A percentile compares a stretch with the other conserved stretches of the same genome.
phyloP scores from a whole-genome alignment of 2,888 invertebrate species.

The Nysson spinosus region DNA sequence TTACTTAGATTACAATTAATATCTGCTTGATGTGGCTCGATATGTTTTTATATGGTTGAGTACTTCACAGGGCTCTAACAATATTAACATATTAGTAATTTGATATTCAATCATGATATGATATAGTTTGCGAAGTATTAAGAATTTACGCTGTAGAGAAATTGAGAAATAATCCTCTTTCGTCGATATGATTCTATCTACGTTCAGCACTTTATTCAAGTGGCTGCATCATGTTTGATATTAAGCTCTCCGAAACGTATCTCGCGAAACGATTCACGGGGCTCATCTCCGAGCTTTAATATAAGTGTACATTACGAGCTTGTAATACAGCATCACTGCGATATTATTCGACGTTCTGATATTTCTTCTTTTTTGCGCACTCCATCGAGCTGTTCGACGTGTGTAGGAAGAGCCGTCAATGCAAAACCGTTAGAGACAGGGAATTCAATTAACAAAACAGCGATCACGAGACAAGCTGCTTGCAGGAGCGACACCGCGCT shows the following conservation, averaged over 20 bases:
- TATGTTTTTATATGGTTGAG: too few relatives aligned
- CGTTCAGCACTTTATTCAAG: not conserved
- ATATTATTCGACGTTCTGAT: not conserved
- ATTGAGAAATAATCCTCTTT: not conserved
- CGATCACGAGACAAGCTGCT: slow-evolving; percentile 61
- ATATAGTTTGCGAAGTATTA: too few relatives aligned
- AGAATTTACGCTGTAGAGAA: too few relatives aligned
- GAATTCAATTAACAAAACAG: slow-evolving; percentile 64
- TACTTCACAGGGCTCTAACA: too few relatives aligned
- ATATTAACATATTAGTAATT: too few relatives aligned
- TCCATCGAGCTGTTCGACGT: slow-evolving; percentile 3
- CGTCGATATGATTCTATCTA: not conserved
- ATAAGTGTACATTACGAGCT: slow-evolving; percentile 6
- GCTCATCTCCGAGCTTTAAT: slow-evolving; percentile 23
- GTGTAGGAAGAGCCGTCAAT: slow-evolving; percentile 34
- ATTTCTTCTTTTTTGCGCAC: not conserved
- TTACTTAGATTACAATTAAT: too few relatives aligned
- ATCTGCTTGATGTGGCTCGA: too few relatives aligned
- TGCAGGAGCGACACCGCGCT: slow-evolving; percentile 34
- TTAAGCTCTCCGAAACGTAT: not conserved
- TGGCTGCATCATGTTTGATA: not conserved
- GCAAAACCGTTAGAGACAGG: slow-evolving; percentile 38
- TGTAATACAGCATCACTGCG: slow-evolving; percentile 10
- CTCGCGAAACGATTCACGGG: slow-evolving; percentile 21
- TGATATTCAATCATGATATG: too few relatives aligned